Conservation (phyloP, 2,797 vertebrate species). For the Lophotriccus pileatus region DNA sequence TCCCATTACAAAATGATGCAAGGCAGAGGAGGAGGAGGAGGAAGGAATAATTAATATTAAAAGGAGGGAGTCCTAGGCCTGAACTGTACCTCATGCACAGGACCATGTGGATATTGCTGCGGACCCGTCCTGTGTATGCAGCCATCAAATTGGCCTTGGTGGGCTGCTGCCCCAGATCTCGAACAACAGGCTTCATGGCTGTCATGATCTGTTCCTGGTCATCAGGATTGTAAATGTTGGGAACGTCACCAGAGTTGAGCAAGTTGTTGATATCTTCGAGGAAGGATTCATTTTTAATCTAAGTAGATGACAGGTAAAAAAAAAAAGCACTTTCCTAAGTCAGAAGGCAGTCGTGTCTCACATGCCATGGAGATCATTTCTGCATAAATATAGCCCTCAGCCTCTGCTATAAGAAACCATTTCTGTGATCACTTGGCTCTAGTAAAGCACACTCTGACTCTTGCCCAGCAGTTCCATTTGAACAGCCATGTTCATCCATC, state of each 20-base stretch:
- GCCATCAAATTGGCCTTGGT: conserved; percentile 91
- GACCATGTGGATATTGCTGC: conserved; percentile 88
- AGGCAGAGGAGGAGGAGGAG: neutral
- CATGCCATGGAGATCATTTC: neutral
- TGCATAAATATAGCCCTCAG: neutral
- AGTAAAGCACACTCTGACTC: neutral
- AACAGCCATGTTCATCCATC: neutral
- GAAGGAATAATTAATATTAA: neutral
- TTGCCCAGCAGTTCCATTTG: neutral
- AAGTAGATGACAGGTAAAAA: neutral
- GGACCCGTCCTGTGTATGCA: conserved; percentile 82
- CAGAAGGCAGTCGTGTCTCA: neutral
- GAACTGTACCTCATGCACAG: conserved; percentile 89
- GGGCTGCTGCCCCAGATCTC: conserved; percentile 84
- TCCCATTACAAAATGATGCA: neutral
- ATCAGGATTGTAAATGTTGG: conserved; percentile 83
- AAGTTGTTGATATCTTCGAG: conserved; percentile 92
- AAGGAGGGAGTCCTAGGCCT: neutral
- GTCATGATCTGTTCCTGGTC: conserved; percentile 87
- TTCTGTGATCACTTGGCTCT: neutral
- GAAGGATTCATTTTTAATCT: conserved; percentile 93
- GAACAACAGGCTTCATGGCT: conserved; percentile 84
- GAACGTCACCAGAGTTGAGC: conserved; percentile 90
- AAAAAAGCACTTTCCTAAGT: neutral
- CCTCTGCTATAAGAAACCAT: neutral